A percentile compares a stretch with the other conserved stretches of the same genome.
Evolutionary conservation across 2,888 invertebrate species (phyloP).

Genomic region (Spilarctia lutea): DNA sequence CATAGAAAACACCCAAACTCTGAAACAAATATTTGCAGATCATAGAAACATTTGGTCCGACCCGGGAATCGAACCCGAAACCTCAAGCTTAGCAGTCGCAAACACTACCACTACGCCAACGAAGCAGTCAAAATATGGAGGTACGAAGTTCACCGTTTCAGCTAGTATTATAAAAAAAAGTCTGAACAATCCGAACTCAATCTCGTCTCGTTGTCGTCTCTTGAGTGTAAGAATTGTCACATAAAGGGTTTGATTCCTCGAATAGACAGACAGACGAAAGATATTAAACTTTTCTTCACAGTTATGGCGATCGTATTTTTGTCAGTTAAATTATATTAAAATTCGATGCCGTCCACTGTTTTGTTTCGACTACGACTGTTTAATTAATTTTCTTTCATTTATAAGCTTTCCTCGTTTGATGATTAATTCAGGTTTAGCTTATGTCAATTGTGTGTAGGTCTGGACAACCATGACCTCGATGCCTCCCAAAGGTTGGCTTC

Average conservation of each 20-base stretch:
- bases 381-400: background rate
- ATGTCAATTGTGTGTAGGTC: no score
- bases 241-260: constrained; percentile 49
- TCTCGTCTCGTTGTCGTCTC: constrained; percentile 35
- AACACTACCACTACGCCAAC: no score
- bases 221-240: constrained; percentile 24
- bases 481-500: no score
- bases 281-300: constrained; percentile 50
- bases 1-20: no score
- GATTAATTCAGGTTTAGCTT: background rate
- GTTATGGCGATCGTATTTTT: constrained; percentile 43
- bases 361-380: background rate
- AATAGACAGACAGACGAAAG: constrained; percentile 42
- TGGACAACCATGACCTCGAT: no score
- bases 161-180: no score
- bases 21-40: no score
- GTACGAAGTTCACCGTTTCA: no score
- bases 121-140: no score
- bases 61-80: no score
- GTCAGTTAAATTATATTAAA: constrained; percentile 38
- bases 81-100: no score
- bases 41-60: no score
- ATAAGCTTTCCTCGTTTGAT: background rate
- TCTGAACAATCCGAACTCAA: background rate
- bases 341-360: background rate